Conservation (phyloP, 1,140 invertebrate species). For the Batillaria attramentaria region DNA sequence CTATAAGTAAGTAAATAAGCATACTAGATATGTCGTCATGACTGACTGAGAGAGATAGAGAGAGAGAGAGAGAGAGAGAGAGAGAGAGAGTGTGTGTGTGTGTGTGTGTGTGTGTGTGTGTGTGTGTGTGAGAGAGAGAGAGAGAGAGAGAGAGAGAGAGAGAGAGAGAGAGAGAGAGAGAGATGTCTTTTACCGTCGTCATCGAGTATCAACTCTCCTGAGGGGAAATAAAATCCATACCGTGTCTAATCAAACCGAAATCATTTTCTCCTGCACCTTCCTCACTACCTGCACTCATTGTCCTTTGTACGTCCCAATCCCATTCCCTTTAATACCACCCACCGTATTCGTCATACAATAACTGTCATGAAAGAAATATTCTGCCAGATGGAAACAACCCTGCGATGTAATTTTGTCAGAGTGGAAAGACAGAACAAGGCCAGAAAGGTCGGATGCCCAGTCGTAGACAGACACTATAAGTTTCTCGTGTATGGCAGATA, state of each 20-base stretch:
- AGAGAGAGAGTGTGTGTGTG: not conserved
- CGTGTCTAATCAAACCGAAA: not conserved
- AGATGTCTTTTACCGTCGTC: slow-evolving; percentile 6
- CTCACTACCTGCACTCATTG: not conserved
- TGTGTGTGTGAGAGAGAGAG: slow-evolving; percentile 7
- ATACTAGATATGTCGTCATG: too few species aligned
- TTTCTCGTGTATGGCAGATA: too few species aligned
- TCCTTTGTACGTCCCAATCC: too few species aligned
- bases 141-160: slow-evolving; percentile 23
- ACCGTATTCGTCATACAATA: too few species aligned
- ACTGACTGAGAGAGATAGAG: not conserved
- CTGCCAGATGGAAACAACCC: too few species aligned
- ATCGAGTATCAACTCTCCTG: not conserved
- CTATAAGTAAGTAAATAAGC: too few species aligned
- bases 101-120: not conserved
- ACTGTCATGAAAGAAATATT: too few species aligned
- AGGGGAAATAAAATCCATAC: not conserved
- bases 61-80: slow-evolving; percentile 3
- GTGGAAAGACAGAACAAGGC: too few species aligned
- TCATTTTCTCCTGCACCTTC: not conserved
- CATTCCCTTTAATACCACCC: too few species aligned
- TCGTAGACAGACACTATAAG: too few species aligned
- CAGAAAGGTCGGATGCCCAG: too few species aligned
- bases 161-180: not conserved
- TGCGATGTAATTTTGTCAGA: too few species aligned